Evolutionary conservation across 1,140 invertebrate species (phyloP).

Genomic region (silkworm (Bombyx mori)): DNA sequence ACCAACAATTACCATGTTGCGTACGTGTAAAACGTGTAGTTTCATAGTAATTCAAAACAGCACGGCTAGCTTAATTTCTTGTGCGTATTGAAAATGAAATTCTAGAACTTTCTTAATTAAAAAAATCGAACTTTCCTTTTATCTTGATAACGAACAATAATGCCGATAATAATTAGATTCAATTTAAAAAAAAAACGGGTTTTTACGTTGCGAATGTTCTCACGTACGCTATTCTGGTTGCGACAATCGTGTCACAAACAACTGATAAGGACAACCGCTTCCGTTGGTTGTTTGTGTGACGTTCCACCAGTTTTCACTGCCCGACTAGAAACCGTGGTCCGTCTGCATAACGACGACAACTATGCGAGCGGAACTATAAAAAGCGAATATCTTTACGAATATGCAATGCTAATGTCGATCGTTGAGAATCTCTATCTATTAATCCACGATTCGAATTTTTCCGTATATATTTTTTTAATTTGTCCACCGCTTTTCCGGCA

Average conservation of each 20-base stretch:
- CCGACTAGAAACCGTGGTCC: constrained; percentile 27
- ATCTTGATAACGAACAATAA: constrained; percentile 1
- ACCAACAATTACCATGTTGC: too few relatives aligned
- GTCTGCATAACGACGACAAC: not conserved
- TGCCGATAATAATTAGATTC: not conserved
- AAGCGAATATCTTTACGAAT: too few relatives aligned
- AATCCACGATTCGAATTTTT: too few relatives aligned
- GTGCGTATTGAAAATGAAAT: not conserved
- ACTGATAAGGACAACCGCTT: constrained; percentile 52
- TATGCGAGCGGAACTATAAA: too few relatives aligned
- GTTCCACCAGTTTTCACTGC: constrained; percentile 33
- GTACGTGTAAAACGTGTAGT: too few relatives aligned
- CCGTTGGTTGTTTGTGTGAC: constrained; percentile 26
- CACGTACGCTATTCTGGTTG: constrained; percentile 37
- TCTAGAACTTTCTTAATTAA: not conserved
- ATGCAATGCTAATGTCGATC: too few relatives aligned
- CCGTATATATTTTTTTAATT: too few relatives aligned
- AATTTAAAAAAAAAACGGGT: not conserved
- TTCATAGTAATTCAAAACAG: too few relatives aligned
- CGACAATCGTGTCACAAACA: constrained; percentile 46
- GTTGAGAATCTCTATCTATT: too few relatives aligned
- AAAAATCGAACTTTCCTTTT: constrained; percentile 1
- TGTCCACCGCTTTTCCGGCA: too few relatives aligned
- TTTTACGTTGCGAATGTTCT: constrained; percentile 25
- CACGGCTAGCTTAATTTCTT: too few relatives aligned